Evolutionary conservation across 2,797 vertebrate genomes (phyloP).

Genomic region (Falco peregrinus): DNA sequence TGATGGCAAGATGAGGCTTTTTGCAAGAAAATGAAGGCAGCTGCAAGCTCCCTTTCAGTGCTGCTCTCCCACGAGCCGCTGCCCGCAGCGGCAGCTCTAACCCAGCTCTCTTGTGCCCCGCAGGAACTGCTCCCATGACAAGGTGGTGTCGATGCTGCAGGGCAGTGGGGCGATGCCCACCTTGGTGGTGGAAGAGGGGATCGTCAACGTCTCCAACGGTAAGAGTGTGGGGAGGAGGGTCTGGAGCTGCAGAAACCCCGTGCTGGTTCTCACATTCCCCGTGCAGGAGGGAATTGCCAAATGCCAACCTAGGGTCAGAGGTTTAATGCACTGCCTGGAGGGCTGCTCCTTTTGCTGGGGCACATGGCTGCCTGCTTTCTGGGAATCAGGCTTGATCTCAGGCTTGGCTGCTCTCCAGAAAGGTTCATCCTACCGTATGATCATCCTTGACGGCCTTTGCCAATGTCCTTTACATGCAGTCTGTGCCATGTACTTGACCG

Average conservation of each 20-base stretch:
- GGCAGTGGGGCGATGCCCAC: conserved; percentile 97
- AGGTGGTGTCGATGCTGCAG: conserved; percentile 99
- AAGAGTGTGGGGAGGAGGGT: not conserved
- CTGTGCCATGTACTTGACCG: not conserved
- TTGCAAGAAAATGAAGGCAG: not conserved
- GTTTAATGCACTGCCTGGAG: not conserved
- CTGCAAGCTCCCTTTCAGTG: accelerated
- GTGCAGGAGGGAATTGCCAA: accelerated
- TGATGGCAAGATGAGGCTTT: not conserved
- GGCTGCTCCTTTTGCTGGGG: not conserved
- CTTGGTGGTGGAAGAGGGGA: conserved; percentile 93
- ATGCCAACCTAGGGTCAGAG: not conserved
- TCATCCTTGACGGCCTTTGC: not conserved
- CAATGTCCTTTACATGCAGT: not conserved
- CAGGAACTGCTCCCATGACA: conserved; percentile 98
- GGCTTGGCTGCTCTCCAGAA: conserved; percentile 5
- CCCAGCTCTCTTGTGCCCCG: not conserved
- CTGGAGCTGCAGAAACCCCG: accelerated
- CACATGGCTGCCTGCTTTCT: not conserved
- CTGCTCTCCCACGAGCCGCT: not conserved
- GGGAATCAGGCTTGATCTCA: not conserved
- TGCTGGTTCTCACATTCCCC: accelerated
- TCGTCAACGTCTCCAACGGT: conserved; percentile 82
- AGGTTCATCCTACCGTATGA: not conserved
- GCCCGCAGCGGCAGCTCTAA: not conserved